phyloP scores from a whole-genome alignment of 2,888 invertebrate genomes.

The Linyphia triangularis region DNA sequence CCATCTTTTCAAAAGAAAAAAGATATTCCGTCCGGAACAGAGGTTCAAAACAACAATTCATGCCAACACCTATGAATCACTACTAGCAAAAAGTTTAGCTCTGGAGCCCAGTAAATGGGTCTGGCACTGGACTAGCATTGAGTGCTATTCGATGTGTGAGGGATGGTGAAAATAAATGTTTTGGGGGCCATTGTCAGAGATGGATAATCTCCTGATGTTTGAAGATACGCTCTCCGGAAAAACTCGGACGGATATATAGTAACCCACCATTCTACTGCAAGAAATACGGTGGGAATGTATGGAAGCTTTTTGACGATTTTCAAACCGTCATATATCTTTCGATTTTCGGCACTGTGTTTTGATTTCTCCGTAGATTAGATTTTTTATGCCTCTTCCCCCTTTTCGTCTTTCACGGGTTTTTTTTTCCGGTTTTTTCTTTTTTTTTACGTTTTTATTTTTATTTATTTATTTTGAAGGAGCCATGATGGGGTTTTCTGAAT shows the following conservation, averaged over 20 bases:
- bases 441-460: no score
- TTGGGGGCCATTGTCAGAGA: slow-evolving; percentile 62
- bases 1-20: no score
- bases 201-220: slow-evolving; percentile 70
- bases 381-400: slow-evolving; percentile 29
- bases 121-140: slow-evolving; percentile 25
- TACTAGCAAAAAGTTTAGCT: slow-evolving; percentile 8
- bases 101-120: slow-evolving; percentile 47
- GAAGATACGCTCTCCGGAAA: slow-evolving; percentile 49
- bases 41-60: slow-evolving; percentile 36
- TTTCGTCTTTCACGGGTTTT: slow-evolving; percentile 5
- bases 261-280: slow-evolving; percentile 29
- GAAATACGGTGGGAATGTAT: slow-evolving; percentile 43
- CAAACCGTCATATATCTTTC: slow-evolving; percentile 72
- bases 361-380: slow-evolving; percentile 67
- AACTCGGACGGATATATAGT: slow-evolving; percentile 47
- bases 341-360: slow-evolving; percentile 64
- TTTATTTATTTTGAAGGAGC: slow-evolving; percentile 67
- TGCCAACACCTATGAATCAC: slow-evolving; percentile 55
- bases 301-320: slow-evolving; percentile 69
- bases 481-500: slow-evolving; percentile 57
- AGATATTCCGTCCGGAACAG: not conserved
- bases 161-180: slow-evolving; percentile 60
- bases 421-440: no score
- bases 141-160: slow-evolving; percentile 65